phyloP scores from a whole-genome alignment of 1,140 invertebrate species.

The Spodoptera litura region DNA sequence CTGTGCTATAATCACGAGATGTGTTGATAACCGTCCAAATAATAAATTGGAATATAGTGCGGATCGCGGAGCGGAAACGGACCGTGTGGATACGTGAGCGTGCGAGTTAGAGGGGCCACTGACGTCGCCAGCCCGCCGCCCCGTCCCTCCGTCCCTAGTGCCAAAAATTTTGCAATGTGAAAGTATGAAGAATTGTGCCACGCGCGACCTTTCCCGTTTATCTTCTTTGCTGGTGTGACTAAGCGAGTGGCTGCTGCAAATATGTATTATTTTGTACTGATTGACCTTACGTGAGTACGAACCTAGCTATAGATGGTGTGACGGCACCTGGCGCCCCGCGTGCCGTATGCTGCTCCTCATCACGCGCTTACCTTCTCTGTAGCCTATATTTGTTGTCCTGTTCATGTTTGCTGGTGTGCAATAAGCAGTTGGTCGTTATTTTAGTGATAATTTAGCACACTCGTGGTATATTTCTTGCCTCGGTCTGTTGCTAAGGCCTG shows the following conservation, averaged over 20 bases:
- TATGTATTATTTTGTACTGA: slow-evolving; percentile 68
- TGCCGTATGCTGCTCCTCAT: slow-evolving; percentile 57
- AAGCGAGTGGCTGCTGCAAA: slow-evolving; percentile 53
- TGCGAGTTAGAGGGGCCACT: slow-evolving; percentile 80
- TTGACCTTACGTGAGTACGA: slow-evolving; percentile 66
- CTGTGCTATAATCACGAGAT: slow-evolving; percentile 56
- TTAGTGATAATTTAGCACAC: slow-evolving; percentile 35
- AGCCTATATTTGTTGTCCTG: slow-evolving; percentile 15
- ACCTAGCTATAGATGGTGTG: slow-evolving; percentile 61
- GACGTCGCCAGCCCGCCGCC: slow-evolving; percentile 80
- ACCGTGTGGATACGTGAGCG: slow-evolving; percentile 78
- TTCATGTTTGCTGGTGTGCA: slow-evolving; percentile 16
- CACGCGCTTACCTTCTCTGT: slow-evolving; percentile 35
- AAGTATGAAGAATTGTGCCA: slow-evolving; percentile 83
- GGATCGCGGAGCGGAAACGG: slow-evolving; percentile 66
- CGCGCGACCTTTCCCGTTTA: slow-evolving; percentile 80
- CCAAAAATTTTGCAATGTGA: slow-evolving; percentile 86
- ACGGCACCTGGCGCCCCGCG: slow-evolving; percentile 53
- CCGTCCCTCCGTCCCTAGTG: slow-evolving; percentile 82
- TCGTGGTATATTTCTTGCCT: slow-evolving; percentile 35
- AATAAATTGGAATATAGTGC: slow-evolving; percentile 54
- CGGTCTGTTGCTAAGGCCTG: slow-evolving; percentile 34
- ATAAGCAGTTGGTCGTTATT: slow-evolving; percentile 29
- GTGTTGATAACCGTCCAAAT: slow-evolving; percentile 53
- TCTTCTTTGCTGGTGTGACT: slow-evolving; percentile 64